phyloP scores from a whole-genome alignment of 2,113 vertebrate species.

The Microtus richardsoni region DNA sequence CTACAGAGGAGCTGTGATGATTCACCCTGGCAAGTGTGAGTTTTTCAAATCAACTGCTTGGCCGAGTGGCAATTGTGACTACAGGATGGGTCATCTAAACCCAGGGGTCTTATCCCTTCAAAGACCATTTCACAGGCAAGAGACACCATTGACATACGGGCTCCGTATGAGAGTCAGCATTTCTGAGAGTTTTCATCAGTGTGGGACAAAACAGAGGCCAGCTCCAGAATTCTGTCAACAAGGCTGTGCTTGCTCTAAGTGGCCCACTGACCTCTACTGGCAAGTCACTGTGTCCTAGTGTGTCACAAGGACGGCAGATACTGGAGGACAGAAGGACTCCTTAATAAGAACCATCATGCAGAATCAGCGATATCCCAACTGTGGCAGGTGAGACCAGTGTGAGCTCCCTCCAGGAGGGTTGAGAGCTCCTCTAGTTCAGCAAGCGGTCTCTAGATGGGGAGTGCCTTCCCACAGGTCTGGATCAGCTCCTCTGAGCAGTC shows the following conservation, averaged over 20 bases:
- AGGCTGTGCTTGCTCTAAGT: not conserved
- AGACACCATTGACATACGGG: accelerated
- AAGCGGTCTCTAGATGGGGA: not conserved
- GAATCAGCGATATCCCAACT: not conserved
- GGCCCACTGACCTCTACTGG: not conserved
- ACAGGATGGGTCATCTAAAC: not conserved
- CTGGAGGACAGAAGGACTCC: not conserved
- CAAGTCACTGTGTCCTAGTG: no score
- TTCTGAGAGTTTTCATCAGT: not conserved
- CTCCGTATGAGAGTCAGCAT: accelerated
- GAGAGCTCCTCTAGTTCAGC: not conserved
- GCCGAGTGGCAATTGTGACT: not conserved
- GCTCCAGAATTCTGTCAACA: accelerated
- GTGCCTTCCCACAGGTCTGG: not conserved
- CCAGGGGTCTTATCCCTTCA: accelerated
- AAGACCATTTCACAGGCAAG: not conserved
- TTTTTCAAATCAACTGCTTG: accelerated
- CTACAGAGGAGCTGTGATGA: not conserved
- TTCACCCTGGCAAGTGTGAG: not conserved
- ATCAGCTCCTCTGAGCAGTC: not conserved
- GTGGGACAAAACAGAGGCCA: accelerated
- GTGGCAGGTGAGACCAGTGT: not conserved
- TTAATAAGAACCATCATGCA: no score
- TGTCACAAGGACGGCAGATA: not conserved
- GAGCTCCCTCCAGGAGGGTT: not conserved